These are phyloP conservation scores for Dolichomitus sp. DNA, from an alignment of 2,888 invertebrate genomes.

Conservation along the genomic window DNA sequence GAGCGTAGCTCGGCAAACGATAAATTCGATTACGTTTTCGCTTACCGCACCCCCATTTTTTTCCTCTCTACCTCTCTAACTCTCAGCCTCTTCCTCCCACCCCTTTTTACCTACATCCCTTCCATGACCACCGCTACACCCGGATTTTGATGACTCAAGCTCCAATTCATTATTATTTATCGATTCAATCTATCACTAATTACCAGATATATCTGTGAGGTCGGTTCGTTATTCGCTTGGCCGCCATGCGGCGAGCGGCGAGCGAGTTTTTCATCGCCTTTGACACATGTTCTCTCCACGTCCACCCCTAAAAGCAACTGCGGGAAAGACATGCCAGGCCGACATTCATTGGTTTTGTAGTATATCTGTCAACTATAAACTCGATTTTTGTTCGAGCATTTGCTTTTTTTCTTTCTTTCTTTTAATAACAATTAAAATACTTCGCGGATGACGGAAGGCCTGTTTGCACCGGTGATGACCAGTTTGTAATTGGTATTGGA, in stretches of 20 bases:
- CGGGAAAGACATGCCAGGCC: background rate
- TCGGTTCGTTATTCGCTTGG: conserved; percentile 34
- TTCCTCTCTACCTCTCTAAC: conserved; percentile 44
- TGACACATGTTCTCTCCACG: conserved; percentile 21
- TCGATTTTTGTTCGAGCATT: background rate
- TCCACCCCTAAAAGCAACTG: background rate
- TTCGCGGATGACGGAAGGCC: background rate
- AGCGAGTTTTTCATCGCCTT: conserved; percentile 34
- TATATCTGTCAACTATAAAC: conserved; percentile 13
- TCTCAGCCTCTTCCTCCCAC: conserved; percentile 30
- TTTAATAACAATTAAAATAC: conserved; percentile 4
- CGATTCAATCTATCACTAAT: conserved; percentile 61
- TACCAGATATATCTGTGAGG: conserved; percentile 36
- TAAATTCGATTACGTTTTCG: conserved; percentile 70
- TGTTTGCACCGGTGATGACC: background rate
- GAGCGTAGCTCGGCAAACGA: conserved; percentile 60
- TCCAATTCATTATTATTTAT: conserved; percentile 63
- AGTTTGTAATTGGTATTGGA: conserved; percentile 6
- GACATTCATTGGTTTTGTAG: conserved; percentile 15
- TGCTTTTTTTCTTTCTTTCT: background rate
- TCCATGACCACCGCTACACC: background rate
- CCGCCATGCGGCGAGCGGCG: background rate
- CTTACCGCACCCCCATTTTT: conserved; percentile 63
- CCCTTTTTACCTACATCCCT: background rate
- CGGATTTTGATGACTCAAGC: conserved; percentile 60